Evolutionary conservation across 2,797 vertebrate genomes (phyloP).

Genomic region (Podargus strigoides): DNA sequence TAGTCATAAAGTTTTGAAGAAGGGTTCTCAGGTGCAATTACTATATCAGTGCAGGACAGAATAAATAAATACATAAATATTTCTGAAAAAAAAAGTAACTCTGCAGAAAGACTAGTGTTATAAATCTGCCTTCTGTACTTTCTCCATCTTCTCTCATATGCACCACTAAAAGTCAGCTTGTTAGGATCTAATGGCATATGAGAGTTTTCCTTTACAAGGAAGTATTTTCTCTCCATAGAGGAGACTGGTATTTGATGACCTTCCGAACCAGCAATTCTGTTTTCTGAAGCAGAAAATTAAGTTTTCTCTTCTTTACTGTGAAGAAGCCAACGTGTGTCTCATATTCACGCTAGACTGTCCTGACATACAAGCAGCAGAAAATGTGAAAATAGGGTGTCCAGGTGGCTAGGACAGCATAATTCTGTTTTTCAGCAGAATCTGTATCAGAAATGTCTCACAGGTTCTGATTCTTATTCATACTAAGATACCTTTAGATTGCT

Average conservation of each 20-base stretch:
- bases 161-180: not conserved
- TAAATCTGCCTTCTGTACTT: not conserved
- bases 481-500: not conserved
- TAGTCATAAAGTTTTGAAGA: not conserved
- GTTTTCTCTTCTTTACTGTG: not conserved
- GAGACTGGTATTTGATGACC: conserved; percentile 13
- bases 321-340: not conserved
- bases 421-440: not conserved
- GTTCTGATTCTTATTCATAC: not conserved
- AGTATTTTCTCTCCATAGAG: not conserved
- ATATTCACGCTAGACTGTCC: not conserved
- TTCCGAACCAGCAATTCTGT: conserved; percentile 23
- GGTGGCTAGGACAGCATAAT: not conserved
- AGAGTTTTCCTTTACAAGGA: not conserved
- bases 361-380: not conserved
- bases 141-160: not conserved
- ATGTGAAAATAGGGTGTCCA: not conserved
- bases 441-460: not conserved
- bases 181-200: not conserved
- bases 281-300: conserved; percentile 64
- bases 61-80: not conserved
- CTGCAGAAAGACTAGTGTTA: not conserved
- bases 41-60: not conserved
- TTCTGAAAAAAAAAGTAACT: not conserved
- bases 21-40: not conserved